Conservation (phyloP, 2,797 vertebrate genomes). For the Ambastaia sidthimunki region DNA sequence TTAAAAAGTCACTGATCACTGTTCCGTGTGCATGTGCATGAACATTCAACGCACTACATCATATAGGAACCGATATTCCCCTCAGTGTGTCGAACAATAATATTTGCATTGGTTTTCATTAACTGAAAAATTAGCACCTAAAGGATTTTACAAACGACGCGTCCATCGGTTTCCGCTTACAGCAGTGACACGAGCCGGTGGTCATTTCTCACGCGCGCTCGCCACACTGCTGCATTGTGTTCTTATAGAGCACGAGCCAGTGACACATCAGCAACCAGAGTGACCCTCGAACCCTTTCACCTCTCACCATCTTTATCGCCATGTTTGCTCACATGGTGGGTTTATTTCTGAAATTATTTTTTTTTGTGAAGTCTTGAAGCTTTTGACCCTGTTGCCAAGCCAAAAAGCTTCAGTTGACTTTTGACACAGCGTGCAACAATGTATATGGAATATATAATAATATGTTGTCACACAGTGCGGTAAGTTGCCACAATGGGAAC, state of each 20-base stretch:
- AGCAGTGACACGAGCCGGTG: constrained; percentile 17
- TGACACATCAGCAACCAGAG: constrained; percentile 36
- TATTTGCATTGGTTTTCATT: constrained; percentile 13
- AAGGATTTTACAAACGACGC: constrained; percentile 33
- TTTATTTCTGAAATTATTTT: neutral
- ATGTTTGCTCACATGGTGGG: neutral
- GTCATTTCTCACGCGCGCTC: constrained; percentile 35
- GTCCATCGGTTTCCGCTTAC: constrained; percentile 31
- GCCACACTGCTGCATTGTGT: constrained; percentile 41
- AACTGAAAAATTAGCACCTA: constrained; percentile 6
- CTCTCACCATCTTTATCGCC: constrained; percentile 2
- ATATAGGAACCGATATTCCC: neutral
- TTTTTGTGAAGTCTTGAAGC: neutral
- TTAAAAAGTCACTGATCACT: neutral
- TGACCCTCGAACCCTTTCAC: constrained; percentile 25
- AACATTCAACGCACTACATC: neutral
- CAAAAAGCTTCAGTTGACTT: neutral
- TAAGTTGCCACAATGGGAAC: neutral
- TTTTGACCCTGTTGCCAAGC: neutral
- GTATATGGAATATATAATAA: neutral
- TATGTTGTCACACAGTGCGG: neutral
- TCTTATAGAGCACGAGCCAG: constrained; percentile 14
- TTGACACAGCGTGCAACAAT: neutral
- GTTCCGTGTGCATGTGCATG: neutral
- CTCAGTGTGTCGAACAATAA: neutral